phyloP scores from a whole-genome alignment of 2,797 vertebrate species.

The Dipus sagitta region DNA sequence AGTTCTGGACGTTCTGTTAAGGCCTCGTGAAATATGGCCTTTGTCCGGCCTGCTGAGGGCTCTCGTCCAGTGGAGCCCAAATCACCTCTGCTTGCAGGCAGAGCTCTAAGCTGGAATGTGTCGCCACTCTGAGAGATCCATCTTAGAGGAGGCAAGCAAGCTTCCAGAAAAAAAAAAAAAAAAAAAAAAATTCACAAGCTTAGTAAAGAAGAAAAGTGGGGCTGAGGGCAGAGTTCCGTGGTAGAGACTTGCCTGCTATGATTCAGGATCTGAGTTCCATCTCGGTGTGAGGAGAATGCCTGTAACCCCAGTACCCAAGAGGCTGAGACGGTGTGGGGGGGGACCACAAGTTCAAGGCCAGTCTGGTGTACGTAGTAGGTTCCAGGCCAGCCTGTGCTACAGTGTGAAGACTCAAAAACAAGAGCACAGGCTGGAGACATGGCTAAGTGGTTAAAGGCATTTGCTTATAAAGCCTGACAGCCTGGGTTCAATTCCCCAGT shows the following conservation, averaged over 20 bases:
- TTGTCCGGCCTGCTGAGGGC: conserved; percentile 82
- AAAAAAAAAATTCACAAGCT: background rate
- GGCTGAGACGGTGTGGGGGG: background rate
- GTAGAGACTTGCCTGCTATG: background rate
- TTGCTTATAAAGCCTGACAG: too few relatives aligned
- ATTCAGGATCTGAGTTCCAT: background rate
- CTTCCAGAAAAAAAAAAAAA: background rate
- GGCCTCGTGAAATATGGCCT: background rate
- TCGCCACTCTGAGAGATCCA: background rate
- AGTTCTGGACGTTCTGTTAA: background rate
- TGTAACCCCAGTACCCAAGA: background rate
- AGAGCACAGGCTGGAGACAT: too few relatives aligned
- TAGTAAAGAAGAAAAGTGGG: background rate
- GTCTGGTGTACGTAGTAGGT: background rate
- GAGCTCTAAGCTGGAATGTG: rapidly evolving
- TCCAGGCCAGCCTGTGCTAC: background rate
- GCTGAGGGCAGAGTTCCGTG: background rate
- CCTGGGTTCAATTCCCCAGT: too few relatives aligned
- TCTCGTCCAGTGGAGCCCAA: conserved; percentile 58
- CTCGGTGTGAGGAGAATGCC: background rate
- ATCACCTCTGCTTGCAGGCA: background rate
- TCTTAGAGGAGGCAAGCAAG: background rate
- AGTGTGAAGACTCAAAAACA: background rate
- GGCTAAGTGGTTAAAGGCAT: too few relatives aligned
- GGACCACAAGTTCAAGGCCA: background rate